phyloP scores from a whole-genome alignment of 1,140 invertebrate species.

The Papilio machaon region DNA sequence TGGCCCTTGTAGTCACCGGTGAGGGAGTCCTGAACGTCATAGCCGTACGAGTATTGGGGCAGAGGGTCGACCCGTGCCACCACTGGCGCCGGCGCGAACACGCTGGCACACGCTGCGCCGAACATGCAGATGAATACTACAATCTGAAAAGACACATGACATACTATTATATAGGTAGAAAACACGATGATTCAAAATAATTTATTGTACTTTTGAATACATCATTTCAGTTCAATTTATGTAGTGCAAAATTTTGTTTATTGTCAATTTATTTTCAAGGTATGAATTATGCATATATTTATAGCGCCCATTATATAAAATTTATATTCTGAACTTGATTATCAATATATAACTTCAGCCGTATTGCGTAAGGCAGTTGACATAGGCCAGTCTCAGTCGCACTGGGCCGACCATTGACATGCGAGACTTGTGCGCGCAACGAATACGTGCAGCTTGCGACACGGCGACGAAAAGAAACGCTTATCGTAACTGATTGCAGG shows the following conservation, averaged over 20 bases:
- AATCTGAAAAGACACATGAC: conserved; percentile 64
- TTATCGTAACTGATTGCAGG: conserved; percentile 52
- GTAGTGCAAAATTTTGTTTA: no score
- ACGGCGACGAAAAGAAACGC: conserved; percentile 54
- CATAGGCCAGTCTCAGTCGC: conserved; percentile 14
- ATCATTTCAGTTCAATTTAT: no score
- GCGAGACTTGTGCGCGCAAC: conserved; percentile 47
- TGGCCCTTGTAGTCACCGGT: conserved; percentile 86
- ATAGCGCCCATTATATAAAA: neutral
- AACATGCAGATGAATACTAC: conserved; percentile 77
- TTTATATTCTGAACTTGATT: conserved; percentile 7
- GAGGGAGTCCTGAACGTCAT: conserved; percentile 84
- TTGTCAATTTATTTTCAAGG: no score
- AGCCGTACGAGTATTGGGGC: conserved; percentile 84
- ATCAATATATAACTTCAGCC: conserved; percentile 2
- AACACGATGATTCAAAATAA: no score
- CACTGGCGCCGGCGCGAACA: conserved; percentile 61
- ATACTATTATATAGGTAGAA: no score
- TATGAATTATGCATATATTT: neutral
- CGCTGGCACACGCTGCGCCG: conserved; percentile 61
- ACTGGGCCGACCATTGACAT: conserved; percentile 48
- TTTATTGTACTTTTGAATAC: no score
- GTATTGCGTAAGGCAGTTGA: conserved; percentile 32
- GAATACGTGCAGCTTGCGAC: conserved; percentile 56
- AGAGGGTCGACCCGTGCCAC: conserved; percentile 77